Conservation (phyloP, 1,140 invertebrate genomes). For the Pseudomyrmex sp. region DNA sequence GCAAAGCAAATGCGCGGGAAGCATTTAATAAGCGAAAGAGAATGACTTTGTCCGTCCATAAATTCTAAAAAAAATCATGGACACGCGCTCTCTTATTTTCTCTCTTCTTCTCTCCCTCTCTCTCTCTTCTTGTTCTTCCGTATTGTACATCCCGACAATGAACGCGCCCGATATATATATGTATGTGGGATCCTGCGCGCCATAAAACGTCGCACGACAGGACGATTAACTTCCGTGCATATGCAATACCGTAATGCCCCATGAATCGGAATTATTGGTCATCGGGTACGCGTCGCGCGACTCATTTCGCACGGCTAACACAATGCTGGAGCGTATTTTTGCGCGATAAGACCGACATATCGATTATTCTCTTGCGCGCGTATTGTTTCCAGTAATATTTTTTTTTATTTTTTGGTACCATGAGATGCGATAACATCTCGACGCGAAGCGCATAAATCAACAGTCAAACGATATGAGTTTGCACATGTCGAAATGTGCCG, state of each 20-base stretch:
- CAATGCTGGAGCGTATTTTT: slow-evolving; percentile 28
- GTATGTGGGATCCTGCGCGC: slow-evolving; percentile 3
- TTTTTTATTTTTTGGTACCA: not conserved
- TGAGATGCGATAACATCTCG: no score
- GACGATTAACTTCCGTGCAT: slow-evolving; percentile 54
- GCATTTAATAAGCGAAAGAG: slow-evolving; percentile 38
- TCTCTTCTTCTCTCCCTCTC: not conserved
- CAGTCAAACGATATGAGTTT: no score
- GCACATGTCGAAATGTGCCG: no score
- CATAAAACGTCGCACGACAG: slow-evolving; percentile 54
- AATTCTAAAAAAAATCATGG: slow-evolving; percentile 48
- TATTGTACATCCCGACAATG: slow-evolving; percentile 19
- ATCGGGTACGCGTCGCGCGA: slow-evolving; percentile 1
- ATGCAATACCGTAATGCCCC: slow-evolving; percentile 45
- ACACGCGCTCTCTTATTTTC: not conserved
- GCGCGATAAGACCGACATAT: slow-evolving; percentile 7
- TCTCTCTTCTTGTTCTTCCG: not conserved
- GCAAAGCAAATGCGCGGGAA: not conserved
- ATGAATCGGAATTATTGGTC: slow-evolving; percentile 54
- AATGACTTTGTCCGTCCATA: slow-evolving; percentile 41
- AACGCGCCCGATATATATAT: not conserved
- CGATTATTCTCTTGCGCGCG: slow-evolving; percentile 15
- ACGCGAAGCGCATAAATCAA: no score
- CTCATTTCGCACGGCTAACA: slow-evolving; percentile 38
- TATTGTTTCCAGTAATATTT: slow-evolving; percentile 11